Evolutionary conservation across 2,797 vertebrate species (phyloP), one percentile per base, ranked within the genome.

Genomic region (Octomys mimax): DNA sequence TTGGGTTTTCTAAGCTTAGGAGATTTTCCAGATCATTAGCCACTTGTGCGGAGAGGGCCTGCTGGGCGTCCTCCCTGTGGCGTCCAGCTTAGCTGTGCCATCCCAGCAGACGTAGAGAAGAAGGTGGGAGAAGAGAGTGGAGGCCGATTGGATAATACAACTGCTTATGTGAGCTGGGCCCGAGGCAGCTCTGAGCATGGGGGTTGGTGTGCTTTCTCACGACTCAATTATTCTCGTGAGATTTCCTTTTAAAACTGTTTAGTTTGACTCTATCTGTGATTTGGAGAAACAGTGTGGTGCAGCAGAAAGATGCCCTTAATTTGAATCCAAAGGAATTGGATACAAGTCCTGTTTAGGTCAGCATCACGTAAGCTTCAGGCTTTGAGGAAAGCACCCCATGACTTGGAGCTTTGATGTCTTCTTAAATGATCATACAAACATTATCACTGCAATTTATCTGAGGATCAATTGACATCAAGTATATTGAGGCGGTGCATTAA

Each of bases 1-100:
- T 96, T 68, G 89, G 59, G 28, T 96, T 97, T 97, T 70, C 82
- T 13, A 12, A 94, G 71, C 93, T 92, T 91, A 96, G 91, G 94
- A 97, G 84, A 39, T 93, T 87, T 97, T 98, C 75, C 95, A 97
- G 52, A 73, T 97, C 95, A 97, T 96, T 97, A 96, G 77, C 91
- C 71, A 93, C 46, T 77, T 95, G 75, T 96, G 36, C 87, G 16
- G 70, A 92, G 95, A 97, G 52, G 66, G 64, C 95, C 68, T 97
- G 62, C 81, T 92, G 90, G 91, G 95, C 90, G 84, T 57, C 81
- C 3, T 75, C 66, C 87, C 61, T 71, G 54, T 64, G 88, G 83
- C 80, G 87, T 54, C 75, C 54, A 71, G 79, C 91, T 82, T 89
- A 79, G 83, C n/a, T 24, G 1, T 73, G 52, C 88, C 28, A 62